Evolutionary conservation across 2,888 invertebrate species (phyloP), one percentile per base, ranked within the genome.

Genomic region (Eugnorisma glareosa): DNA sequence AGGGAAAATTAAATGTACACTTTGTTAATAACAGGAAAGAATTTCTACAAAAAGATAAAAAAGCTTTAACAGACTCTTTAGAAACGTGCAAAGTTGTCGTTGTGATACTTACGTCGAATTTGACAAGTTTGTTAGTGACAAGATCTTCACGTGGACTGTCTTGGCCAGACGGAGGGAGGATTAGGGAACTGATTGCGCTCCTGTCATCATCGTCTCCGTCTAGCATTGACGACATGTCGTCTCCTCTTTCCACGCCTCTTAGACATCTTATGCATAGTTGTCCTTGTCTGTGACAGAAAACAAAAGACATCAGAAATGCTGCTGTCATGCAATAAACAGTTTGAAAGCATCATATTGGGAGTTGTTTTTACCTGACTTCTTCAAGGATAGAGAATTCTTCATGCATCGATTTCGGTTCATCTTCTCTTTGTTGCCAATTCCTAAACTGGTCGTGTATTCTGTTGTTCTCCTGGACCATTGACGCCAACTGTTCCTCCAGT

Each of bases 331-430:
- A 48, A 48, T 21, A 40, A 28, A 21, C 6, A 54, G n/a, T 69
- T 57, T 18, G 2, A 18, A 61, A 51, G 18, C 1, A 51, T 28
- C 5, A 35, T 43, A 28, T 48, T 45, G 13, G 24, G 45, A 63
- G 37, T 48, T 37, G 70, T 43, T 84, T 93, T 93, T 96, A 98
- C 98, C 98, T 97, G 87, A 98, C 98, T 98, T 98, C 98, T 92
- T 98, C 98, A 88, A 98, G 97, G 85, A 98, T 98, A 74, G 97
- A 98, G 90, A 98, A 97, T 93, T 98, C 98, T 90, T 98, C 98
- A 88, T 98, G 98, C 94, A 98, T 97, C 73, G 98, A 98, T 93
- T 98, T 98, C 93, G 98, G 98, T 91, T 98, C 98, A 87, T 98
- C 98, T 72, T 98, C 98, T 91, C 96, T 94, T 86, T 97, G 97